Conservation (phyloP, 1,140 invertebrate genomes). For the Apolygus lucorum region DNA sequence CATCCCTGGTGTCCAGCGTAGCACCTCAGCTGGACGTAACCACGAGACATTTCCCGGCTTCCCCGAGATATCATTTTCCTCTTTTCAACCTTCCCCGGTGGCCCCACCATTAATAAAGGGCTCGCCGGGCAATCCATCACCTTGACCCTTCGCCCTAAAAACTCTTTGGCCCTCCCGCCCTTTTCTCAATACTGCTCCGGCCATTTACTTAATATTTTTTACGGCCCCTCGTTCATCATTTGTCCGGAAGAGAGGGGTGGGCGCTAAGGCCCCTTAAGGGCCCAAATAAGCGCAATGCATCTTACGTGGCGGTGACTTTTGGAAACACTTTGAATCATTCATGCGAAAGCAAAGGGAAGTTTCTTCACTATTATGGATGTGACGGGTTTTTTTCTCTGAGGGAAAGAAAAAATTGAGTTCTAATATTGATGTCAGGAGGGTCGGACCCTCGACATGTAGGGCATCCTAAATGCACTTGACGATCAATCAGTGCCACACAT, state of each 20-base stretch:
- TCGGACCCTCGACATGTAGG: too few relatives aligned
- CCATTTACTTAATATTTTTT: constrained; percentile 17
- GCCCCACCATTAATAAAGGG: constrained; percentile 3
- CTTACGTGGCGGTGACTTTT: not conserved
- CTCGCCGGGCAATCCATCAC: constrained; percentile 7
- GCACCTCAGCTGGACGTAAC: too few relatives aligned
- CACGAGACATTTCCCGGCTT: too few relatives aligned
- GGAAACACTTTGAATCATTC: not conserved
- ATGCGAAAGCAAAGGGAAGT: too few relatives aligned
- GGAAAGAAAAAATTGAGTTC: too few relatives aligned
- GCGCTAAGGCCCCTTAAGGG: not conserved
- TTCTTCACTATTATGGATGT: too few relatives aligned
- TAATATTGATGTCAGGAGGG: too few relatives aligned
- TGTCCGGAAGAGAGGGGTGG: not conserved
- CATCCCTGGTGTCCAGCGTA: too few relatives aligned
- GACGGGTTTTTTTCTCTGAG: too few relatives aligned
- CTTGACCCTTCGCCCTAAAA: constrained; percentile 13
- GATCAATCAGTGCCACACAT: too few relatives aligned
- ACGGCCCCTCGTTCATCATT: constrained; percentile 9
- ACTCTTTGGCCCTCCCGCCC: not conserved
- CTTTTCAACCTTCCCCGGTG: not conserved
- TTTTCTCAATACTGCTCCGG: not conserved
- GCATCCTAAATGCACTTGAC: too few relatives aligned
- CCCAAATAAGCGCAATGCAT: not conserved
- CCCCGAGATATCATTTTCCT: constrained; percentile 3